These are phyloP conservation scores for Lipophrys pholis DNA, from an alignment of 2,113 vertebrate genomes.

Conservation along the genomic window DNA sequence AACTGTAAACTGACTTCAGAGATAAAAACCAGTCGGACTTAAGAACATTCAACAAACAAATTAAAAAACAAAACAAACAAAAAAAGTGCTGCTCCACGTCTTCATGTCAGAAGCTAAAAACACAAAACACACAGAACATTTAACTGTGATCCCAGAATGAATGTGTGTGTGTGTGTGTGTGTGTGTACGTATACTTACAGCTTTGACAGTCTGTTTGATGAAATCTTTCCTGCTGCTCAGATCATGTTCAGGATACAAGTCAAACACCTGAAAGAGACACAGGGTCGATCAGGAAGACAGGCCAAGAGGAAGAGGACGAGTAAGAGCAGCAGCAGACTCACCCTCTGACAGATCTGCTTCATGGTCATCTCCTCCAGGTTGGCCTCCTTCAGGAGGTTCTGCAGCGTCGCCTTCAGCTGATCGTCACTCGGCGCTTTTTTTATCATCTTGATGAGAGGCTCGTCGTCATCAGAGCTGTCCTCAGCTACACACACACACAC, in stretches of 20 bases:
- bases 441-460: conserved; percentile 93
- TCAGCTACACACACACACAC: conserved; percentile 70
- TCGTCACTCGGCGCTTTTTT: conserved; percentile 91
- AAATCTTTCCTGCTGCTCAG: conserved; percentile 91
- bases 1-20: too few species aligned
- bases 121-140: too few species aligned
- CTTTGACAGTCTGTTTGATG: conserved; percentile 94
- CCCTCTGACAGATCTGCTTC: conserved; percentile 96
- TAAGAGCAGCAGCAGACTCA: conserved; percentile 44
- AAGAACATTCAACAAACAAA: too few species aligned
- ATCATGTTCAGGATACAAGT: conserved; percentile 91
- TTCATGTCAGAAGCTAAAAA: too few species aligned
- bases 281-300: too few species aligned
- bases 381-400: conserved; percentile 88
- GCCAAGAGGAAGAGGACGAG: not conserved
- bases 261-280: conserved; percentile 87
- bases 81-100: too few species aligned
- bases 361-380: conserved; percentile 96
- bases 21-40: too few species aligned
- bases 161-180: too few species aligned
- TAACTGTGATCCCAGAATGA: too few species aligned
- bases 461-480: conserved; percentile 94
- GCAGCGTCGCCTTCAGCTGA: conserved; percentile 90
- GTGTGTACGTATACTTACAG: conserved; percentile 80
- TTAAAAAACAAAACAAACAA: too few species aligned